Evolutionary conservation across 2,888 invertebrate species (phyloP), one percentile per base, ranked within the genome.

Genomic region (Noctua fimbriata): DNA sequence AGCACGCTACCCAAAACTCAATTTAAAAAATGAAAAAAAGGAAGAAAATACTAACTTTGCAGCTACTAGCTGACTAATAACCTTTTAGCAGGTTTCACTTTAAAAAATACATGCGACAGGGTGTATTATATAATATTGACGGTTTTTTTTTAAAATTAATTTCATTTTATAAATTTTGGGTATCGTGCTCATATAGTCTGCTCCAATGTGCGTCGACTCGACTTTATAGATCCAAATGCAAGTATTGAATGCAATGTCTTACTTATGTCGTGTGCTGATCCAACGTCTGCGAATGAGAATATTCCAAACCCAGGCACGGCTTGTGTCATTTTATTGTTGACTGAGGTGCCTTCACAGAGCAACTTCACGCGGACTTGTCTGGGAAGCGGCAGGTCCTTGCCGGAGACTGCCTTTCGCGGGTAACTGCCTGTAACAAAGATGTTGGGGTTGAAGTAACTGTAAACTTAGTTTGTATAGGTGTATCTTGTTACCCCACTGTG

Each of bases 271-370:
- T 76, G 76, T 2, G 10, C 0, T 49, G 76, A 60, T 76, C 76
- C 76, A 49, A 60, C n/a, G 28, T 76, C 76, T 12, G 1, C 28
- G 5, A 76, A 76, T 21, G 7, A 1, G 21, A 76, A 76, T 36
- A 76, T 28, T 24, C 14, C 47, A 7, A 63, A 76, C 1, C 10
- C 76, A 21, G 60, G 76, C 16, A 76, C 76, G 2, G 76, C 47
- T 28, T 76, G 76, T 28, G 76, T 76, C 1, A 76, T 12, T 24
- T 24, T 24, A 4, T 0, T 41, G 36, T 49, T 76, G 16, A 76
- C n/a, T 63, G 76, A 76, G 21, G 21, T 49, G 60, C 76, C 76
- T 76, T 76, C 76, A 76, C 76, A 63, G 10, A 76, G 49, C 9
- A 76, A 0, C 28, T 76, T 76, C 47, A 41, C 12, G 2, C 76